These are phyloP conservation scores for Actinia tenebrosa DNA, from an alignment of 64 coral and sea anemone species.

Conservation along the genomic window DNA sequence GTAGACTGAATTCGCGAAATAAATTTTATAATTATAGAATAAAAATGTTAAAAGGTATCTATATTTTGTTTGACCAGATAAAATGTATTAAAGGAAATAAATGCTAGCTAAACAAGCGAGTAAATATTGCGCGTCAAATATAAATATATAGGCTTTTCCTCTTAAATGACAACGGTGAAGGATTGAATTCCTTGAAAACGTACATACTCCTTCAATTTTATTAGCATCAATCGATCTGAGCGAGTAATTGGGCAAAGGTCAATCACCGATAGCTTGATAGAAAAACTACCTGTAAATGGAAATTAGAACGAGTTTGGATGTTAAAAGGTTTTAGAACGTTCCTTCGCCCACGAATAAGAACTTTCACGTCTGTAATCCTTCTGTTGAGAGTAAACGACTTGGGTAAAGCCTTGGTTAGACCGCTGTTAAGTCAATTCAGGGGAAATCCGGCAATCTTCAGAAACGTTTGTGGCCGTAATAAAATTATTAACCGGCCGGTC, in stretches of 20 bases:
- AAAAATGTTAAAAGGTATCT: background rate
- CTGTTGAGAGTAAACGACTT: constrained; percentile 8
- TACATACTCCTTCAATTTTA: background rate
- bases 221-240: background rate
- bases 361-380: background rate
- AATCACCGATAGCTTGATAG: background rate
- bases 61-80: background rate
- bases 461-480: background rate
- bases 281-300: background rate
- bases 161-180: constrained; percentile 11
- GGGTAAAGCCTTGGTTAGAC: background rate
- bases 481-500: background rate
- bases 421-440: background rate
- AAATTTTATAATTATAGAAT: background rate
- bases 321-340: background rate
- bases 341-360: background rate
- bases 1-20: background rate
- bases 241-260: background rate
- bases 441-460: background rate
- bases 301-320: background rate
- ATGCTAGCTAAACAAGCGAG: background rate
- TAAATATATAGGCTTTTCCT: background rate
- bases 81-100: background rate
- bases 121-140: background rate
- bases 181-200: background rate